A percentile compares a stretch with the other conserved stretches of the same genome.
Evolutionary conservation across 2,888 invertebrate species (phyloP).

Genomic region (Sepioteuthis lessoniana): DNA sequence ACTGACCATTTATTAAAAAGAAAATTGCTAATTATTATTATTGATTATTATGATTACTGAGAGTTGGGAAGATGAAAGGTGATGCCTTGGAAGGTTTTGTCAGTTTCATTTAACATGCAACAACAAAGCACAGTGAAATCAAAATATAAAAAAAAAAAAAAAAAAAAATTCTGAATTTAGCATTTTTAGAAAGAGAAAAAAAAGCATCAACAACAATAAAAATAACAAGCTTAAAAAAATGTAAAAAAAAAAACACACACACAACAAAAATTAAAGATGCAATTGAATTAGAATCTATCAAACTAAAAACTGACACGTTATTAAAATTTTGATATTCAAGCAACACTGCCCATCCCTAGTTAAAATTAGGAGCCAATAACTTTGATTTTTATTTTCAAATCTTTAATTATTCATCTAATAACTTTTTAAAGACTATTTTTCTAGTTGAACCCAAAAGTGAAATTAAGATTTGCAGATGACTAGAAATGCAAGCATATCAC

Average conservation of each 20-base stretch:
- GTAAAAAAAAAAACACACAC: background rate
- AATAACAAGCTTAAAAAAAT: background rate
- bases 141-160: background rate
- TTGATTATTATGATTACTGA: background rate
- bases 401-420: no score
- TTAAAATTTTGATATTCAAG: background rate
- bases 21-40: background rate
- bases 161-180: background rate
- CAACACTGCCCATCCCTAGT: background rate
- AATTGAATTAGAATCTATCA: background rate
- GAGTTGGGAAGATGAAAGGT: conserved; percentile 17
- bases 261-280: conserved; percentile 2
- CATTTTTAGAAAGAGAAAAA: background rate
- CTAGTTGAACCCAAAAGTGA: no score
- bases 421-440: no score
- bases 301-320: background rate
- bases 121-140: conserved; percentile 1
- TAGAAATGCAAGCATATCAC: no score
- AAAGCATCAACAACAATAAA: background rate
- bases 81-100: conserved; percentile 33
- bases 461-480: no score
- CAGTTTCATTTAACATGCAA: conserved; percentile 33
- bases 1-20: background rate
- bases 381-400: no score
- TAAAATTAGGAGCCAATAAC: no score